Percentiles rank a stretch among this genome's conserved stretches.
Evolutionary conservation across 2,888 invertebrate species (phyloP).

Genomic region (Calliphora vomitoria): DNA sequence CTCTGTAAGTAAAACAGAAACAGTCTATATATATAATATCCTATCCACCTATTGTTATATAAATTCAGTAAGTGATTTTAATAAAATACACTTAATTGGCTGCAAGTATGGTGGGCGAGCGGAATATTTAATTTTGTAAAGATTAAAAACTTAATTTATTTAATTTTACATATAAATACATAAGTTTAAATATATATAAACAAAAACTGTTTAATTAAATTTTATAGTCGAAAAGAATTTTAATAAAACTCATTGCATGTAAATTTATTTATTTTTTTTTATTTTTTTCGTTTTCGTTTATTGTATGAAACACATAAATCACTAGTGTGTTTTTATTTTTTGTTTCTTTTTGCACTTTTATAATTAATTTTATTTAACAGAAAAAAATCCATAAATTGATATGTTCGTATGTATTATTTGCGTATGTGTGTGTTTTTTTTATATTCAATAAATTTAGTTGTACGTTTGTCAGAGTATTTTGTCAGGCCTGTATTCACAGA

Average conservation of each 20-base stretch:
- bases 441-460: slow-evolving; percentile 33
- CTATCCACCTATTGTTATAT: neutral
- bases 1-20: no score
- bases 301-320: slow-evolving; percentile 18
- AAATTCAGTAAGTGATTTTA: neutral
- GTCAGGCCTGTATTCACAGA: slow-evolving; percentile 1
- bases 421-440: neutral
- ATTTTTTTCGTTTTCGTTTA: neutral
- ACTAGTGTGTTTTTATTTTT: neutral
- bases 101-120: slow-evolving; percentile 10
- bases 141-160: slow-evolving; percentile 18
- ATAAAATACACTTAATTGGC: neutral
- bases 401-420: neutral
- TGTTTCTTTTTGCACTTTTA: slow-evolving; percentile 18
- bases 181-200: slow-evolving; percentile 2
- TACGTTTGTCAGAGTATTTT: slow-evolving; percentile 16
- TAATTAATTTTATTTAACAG: slow-evolving; percentile 25
- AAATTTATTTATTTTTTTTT: neutral
- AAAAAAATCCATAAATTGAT: slow-evolving; percentile 5
- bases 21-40: no score
- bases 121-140: neutral
- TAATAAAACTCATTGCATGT: slow-evolving; percentile 1
- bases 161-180: neutral
- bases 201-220: slow-evolving; percentile 18
- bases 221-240: slow-evolving; percentile 23